Percentiles rank a stretch among this genome's conserved stretches.
Evolutionary conservation across 2,797 vertebrate genomes (phyloP).

Genomic region (Lutra lutra): DNA sequence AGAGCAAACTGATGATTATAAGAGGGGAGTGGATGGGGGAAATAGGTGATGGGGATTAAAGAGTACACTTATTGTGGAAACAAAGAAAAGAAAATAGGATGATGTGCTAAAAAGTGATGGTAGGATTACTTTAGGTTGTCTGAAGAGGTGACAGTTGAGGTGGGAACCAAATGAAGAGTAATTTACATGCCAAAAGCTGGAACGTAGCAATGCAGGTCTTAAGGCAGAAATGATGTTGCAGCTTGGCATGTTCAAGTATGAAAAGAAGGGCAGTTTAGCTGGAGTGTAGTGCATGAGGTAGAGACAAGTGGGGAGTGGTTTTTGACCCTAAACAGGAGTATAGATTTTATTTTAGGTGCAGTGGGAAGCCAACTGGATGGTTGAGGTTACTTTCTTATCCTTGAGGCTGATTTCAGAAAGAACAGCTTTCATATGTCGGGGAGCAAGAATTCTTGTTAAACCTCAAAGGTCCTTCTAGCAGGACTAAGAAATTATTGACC

Average conservation of each 20-base stretch:
- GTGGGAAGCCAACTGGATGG: background rate
- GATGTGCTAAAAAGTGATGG: background rate
- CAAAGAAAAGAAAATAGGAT: background rate
- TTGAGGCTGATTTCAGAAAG: background rate
- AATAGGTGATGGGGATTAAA: background rate
- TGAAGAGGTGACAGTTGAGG: background rate
- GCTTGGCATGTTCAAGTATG: background rate
- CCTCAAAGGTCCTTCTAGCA: background rate
- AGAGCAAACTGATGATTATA: background rate
- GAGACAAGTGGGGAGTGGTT: background rate
- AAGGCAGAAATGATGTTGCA: background rate
- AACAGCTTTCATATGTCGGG: background rate
- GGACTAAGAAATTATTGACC: background rate
- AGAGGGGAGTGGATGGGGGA: background rate
- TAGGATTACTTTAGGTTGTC: background rate
- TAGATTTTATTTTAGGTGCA: conserved; percentile 31
- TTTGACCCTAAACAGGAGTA: background rate
- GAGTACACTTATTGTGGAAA: background rate
- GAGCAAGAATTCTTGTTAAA: background rate
- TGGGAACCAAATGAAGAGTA: background rate
- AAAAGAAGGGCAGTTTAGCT: background rate
- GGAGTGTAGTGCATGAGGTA: background rate
- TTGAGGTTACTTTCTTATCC: background rate
- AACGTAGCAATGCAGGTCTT: background rate
- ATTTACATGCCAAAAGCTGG: background rate